Evolutionary conservation across 2,113 vertebrate species (phyloP).

Genomic region (Promerops cafer): DNA sequence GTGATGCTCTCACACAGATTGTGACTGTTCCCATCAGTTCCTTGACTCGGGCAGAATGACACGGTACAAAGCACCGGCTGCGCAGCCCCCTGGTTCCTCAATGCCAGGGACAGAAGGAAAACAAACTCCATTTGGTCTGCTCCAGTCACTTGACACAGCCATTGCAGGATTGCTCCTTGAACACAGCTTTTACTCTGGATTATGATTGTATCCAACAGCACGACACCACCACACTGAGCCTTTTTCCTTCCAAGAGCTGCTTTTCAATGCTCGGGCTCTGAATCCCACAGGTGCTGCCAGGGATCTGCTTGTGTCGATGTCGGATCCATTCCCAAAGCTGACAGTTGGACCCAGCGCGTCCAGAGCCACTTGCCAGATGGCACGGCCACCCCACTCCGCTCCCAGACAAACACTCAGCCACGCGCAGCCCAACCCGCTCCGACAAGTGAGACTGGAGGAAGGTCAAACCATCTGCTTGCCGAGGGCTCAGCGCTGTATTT

Average conservation of each 20-base stretch:
- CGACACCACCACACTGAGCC: fast-evolving
- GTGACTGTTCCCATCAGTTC: neutral
- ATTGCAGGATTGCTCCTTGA: neutral
- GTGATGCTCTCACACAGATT: neutral
- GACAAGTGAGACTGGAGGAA: neutral
- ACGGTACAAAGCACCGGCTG: neutral
- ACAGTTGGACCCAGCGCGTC: neutral
- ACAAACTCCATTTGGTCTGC: neutral
- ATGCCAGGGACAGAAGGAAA: neutral
- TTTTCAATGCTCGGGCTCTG: neutral
- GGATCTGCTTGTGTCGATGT: neutral
- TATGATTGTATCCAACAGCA: neutral
- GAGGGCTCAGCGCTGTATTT: neutral
- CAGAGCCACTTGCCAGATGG: neutral
- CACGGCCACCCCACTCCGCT: fast-evolving
- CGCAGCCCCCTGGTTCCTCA: neutral
- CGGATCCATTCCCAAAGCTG: neutral
- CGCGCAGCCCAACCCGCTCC: neutral
- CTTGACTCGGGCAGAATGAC: neutral
- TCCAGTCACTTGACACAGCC: neutral
- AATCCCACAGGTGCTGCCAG: neutral
- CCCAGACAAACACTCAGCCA: neutral
- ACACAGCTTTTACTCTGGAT: neutral
- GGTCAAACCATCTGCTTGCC: conserved; percentile 10
- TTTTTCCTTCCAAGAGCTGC: neutral